Evolutionary conservation across 2,888 invertebrate species (phyloP).

Genomic region (Apantesis nais): DNA sequence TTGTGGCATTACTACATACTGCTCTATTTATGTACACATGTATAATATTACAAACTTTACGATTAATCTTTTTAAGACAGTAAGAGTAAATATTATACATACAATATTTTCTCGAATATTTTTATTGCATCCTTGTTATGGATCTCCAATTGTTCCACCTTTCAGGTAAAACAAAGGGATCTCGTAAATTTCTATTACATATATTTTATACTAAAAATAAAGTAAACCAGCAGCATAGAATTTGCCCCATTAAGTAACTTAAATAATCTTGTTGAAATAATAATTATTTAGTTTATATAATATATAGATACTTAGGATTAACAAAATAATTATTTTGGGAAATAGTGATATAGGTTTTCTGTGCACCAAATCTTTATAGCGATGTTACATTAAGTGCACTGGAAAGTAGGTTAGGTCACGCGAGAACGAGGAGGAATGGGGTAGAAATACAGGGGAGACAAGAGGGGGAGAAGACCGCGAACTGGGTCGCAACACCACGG

Average conservation of each 20-base stretch:
- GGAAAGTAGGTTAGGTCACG: slow-evolving; percentile 76
- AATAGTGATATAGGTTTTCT: slow-evolving; percentile 28
- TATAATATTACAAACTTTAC: background rate
- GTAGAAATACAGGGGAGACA: slow-evolving; percentile 31
- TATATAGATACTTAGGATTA: background rate
- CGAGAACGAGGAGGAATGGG: slow-evolving; percentile 52
- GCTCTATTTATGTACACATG: background rate
- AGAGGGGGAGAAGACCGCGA: slow-evolving; percentile 55
- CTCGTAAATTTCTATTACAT: background rate
- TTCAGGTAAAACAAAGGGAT: background rate
- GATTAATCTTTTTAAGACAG: background rate
- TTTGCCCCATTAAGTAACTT: background rate
- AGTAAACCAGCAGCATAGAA: background rate
- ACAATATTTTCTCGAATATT: background rate
- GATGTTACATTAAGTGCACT: slow-evolving; percentile 75
- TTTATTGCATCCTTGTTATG: background rate
- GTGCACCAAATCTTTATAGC: slow-evolving; percentile 50
- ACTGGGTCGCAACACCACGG: slow-evolving; percentile 81
- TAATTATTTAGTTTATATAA: background rate
- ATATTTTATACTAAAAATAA: background rate
- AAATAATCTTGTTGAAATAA: background rate
- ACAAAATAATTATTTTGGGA: background rate
- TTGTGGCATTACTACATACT: background rate
- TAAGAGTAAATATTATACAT: background rate
- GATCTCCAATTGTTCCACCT: background rate